Evolutionary conservation across 2,888 invertebrate species (phyloP).

Genomic region (Glomeris marginata): DNA sequence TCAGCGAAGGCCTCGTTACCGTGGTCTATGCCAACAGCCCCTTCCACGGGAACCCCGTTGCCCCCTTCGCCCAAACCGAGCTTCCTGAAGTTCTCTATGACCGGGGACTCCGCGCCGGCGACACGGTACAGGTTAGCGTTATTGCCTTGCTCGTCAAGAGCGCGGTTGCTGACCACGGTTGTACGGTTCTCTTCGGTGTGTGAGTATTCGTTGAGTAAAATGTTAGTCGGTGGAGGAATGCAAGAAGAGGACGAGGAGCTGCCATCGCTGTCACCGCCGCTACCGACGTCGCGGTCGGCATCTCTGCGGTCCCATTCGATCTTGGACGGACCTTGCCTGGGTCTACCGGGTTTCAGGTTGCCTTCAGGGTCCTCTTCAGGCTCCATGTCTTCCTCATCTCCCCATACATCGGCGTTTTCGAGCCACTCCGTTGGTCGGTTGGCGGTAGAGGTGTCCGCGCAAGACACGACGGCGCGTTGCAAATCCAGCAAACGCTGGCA

Average conservation of each 20-base stretch:
- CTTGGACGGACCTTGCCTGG: too few relatives aligned
- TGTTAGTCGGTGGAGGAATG: too few relatives aligned
- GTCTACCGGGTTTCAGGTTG: too few relatives aligned
- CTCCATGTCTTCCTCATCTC: slow-evolving; percentile 25
- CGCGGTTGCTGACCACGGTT: neutral
- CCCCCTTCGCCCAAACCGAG: slow-evolving; percentile 9
- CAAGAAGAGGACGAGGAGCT: too few relatives aligned
- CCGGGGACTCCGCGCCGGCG: slow-evolving; percentile 4
- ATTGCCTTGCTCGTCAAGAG: slow-evolving; percentile 10
- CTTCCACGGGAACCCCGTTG: slow-evolving; percentile 10
- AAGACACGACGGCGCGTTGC: too few relatives aligned
- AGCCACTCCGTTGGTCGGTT: slow-evolving; percentile 47
- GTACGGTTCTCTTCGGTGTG: too few relatives aligned
- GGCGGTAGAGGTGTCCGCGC: slow-evolving; percentile 8
- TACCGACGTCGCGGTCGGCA: too few relatives aligned
- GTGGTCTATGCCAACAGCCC: slow-evolving; percentile 14
- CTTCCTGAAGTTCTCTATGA: slow-evolving; percentile 4
- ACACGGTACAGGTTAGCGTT: slow-evolving; percentile 1
- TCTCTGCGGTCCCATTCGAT: too few relatives aligned
- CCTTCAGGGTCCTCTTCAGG: neutral
- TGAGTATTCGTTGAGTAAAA: too few relatives aligned
- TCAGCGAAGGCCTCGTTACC: slow-evolving; percentile 13
- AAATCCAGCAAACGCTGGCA: slow-evolving; percentile 49
- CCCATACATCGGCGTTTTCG: slow-evolving; percentile 61
- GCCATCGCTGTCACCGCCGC: too few relatives aligned